Evolutionary conservation across 1,140 invertebrate species (phyloP).

Genomic region (Papilio polytes): DNA sequence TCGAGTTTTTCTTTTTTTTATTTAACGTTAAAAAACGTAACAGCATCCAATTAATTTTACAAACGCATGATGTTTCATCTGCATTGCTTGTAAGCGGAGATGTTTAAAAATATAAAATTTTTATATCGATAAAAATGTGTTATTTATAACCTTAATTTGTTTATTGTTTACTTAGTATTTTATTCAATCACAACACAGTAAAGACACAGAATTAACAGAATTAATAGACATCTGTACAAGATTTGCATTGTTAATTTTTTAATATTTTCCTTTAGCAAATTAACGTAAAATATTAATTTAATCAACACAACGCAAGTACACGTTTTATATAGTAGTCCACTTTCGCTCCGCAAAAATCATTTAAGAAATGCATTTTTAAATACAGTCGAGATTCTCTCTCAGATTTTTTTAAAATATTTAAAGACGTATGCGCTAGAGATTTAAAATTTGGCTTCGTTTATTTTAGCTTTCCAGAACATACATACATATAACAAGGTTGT

Average conservation of each 20-base stretch:
- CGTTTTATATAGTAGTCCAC: background rate
- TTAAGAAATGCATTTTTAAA: slow-evolving; percentile 17
- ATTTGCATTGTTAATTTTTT: background rate
- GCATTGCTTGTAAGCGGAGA: too few species aligned
- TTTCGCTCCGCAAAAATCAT: background rate
- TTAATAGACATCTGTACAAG: too few species aligned
- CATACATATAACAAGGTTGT: background rate
- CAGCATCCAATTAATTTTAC: too few species aligned
- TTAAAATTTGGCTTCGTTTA: background rate
- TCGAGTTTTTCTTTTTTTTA: background rate
- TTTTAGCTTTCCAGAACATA: background rate
- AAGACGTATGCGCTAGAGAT: slow-evolving; percentile 10
- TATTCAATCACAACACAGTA: too few species aligned
- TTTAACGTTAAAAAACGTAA: background rate
- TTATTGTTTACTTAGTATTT: too few species aligned
- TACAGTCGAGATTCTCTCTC: background rate
- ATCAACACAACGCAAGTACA: background rate
- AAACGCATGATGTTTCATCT: too few species aligned
- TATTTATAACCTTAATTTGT: too few species aligned
- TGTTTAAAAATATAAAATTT: too few species aligned
- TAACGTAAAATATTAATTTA: background rate
- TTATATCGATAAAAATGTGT: too few species aligned
- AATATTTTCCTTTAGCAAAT: background rate
- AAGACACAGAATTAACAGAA: too few species aligned
- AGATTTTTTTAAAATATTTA: background rate